A percentile compares a stretch with the other conserved stretches of the same genome.
Evolutionary conservation across 2,113 vertebrate genomes (phyloP).

Genomic region (Syngnathus scovelli): DNA sequence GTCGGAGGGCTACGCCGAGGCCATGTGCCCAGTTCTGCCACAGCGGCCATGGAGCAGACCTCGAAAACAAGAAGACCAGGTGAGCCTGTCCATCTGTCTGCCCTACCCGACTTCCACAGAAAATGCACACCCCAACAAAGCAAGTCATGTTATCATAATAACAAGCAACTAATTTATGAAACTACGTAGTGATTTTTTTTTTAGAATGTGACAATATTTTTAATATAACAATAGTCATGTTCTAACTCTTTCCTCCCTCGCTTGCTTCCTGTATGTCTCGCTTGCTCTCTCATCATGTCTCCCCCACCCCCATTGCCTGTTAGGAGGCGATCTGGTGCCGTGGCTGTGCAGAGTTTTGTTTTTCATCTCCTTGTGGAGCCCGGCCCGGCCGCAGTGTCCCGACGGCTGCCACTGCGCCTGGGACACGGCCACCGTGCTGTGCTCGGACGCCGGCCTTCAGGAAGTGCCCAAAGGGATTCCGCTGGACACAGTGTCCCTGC

Average conservation of each 20-base stretch:
- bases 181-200: too few relatives aligned
- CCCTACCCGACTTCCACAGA: too few relatives aligned
- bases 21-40: slow-evolving; percentile 54
- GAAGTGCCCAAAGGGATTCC: slow-evolving; percentile 71
- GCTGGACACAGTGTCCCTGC: slow-evolving; percentile 62
- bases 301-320: not conserved
- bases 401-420: slow-evolving; percentile 60
- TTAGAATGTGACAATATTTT: too few relatives aligned
- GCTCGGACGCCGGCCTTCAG: slow-evolving; percentile 62
- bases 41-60: slow-evolving; percentile 47
- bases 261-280: not conserved
- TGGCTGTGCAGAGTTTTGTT: slow-evolving; percentile 46
- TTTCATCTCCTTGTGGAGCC: slow-evolving; percentile 47
- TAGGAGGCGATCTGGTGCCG: slow-evolving; percentile 25
- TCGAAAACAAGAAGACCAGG: slow-evolving; percentile 14
- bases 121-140: too few relatives aligned
- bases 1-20: slow-evolving; percentile 65
- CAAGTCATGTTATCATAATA: too few relatives aligned
- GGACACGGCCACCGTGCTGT: slow-evolving; percentile 68
- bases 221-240: too few relatives aligned
- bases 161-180: too few relatives aligned
- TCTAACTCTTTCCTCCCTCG: too few relatives aligned
- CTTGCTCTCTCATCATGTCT: not conserved
- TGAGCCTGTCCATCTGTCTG: not conserved
- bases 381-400: slow-evolving; percentile 37